Base-by-base conservation (phyloP, 2,113 vertebrate species). In the Epinephelus moara region DNA sequence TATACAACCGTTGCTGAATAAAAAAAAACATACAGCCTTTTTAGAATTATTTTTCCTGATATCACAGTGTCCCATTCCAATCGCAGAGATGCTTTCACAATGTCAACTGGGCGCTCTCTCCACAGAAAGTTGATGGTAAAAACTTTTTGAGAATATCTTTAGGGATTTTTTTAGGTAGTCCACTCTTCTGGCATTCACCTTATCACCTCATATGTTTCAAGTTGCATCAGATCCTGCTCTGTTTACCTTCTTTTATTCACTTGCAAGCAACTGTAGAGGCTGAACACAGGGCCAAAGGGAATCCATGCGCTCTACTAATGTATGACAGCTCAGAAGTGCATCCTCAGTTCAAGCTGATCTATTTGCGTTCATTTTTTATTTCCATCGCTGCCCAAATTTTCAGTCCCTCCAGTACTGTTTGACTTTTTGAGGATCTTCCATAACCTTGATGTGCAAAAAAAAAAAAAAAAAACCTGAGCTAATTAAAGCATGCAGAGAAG, bases 401-500 rank as follows among this genome's bases (percentile, higher is more conserved):
- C 40, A 55, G 21, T 67, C 85, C 87, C 49, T 70, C 69, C 47
- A 71, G 76, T 75, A 40, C 50, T 77, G 57, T 77, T 91, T 92
- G 70, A 81, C 81, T 91, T 82, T 84, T 75, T 72, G 75, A 86
- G 81, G 70, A 87, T 87, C 70, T 78, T 62, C 59, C 53, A 78
- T 77, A 80, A 90, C 86, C 88, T 69, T 78, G 77, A 80, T 89
- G 70, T 81, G 62, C 68, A 64, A 80, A 45, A 63, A 67, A 75
- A 73, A 70, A 45, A 70, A 75, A 59, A 49, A 45, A 49, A 69
- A 76, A 11, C 45, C 61, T 56, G 62, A 85, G 73, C 78, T 85
- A 90, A 93, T 93, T 85, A 90, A 92, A 90, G 87, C 73, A 85
- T 72, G 72, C 40, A 63, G 67, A 91, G 67, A 62, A 67, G 76